Percentiles rank a stretch among this genome's conserved stretches.
Conservation (phyloP, 2,113 vertebrate species). For the Tonatia bakeri region DNA sequence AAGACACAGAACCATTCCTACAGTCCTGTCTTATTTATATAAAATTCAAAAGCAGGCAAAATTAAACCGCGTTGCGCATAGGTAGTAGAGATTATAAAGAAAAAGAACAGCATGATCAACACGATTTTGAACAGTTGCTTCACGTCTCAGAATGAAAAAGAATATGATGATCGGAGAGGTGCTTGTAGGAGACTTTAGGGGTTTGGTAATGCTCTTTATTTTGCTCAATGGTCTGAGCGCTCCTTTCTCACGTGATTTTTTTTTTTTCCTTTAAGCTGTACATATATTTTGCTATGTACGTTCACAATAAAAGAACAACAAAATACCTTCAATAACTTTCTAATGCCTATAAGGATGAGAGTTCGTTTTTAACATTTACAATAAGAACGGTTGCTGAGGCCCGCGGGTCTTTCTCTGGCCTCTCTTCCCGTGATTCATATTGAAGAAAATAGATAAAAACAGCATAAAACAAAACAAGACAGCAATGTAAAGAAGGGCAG, state of each 20-base stretch:
- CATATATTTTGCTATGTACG: too few relatives aligned
- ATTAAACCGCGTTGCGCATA: not conserved
- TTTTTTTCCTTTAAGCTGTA: not conserved
- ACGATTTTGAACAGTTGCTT: not conserved
- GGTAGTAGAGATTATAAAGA: not conserved
- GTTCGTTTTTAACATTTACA: not conserved
- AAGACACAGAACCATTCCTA: not conserved
- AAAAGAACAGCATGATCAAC: not conserved
- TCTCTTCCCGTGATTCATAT: not conserved
- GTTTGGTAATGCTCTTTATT: not conserved
- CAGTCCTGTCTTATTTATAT: not conserved
- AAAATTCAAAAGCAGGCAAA: not conserved
- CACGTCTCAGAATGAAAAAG: not conserved
- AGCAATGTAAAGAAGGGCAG: not conserved
- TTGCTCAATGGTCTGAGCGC: not conserved
- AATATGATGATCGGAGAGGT: not conserved
- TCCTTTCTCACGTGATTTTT: not conserved
- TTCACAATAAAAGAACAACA: not conserved
- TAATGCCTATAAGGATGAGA: not conserved
- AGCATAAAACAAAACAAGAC: not conserved
- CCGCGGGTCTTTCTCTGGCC: not conserved
- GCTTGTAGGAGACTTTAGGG: rapidly evolving
- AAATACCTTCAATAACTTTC: not conserved
- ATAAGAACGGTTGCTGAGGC: not conserved
- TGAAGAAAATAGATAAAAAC: not conserved